Percentiles rank a stretch among this genome's conserved stretches.
These are phyloP conservation scores for Labeo catla DNA, from an alignment of 2,113 vertebrate genomes.

Conservation along the genomic window DNA sequence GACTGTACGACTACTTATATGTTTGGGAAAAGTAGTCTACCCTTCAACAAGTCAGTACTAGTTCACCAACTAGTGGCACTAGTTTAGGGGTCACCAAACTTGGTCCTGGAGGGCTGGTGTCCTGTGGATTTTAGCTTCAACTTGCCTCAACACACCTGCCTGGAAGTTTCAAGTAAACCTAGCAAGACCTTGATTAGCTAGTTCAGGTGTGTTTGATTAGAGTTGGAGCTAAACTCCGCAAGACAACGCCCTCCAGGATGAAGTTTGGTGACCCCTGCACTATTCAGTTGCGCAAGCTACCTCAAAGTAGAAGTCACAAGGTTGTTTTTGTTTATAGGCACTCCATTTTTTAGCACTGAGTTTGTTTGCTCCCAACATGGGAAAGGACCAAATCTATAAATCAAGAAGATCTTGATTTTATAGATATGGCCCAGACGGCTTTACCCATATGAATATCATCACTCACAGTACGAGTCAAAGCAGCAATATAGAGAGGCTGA, in stretches of 20 bases:
- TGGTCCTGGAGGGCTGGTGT: not conserved
- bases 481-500: not conserved
- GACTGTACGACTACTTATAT: not conserved
- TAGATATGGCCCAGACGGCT: not conserved
- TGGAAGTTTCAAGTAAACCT: not conserved
- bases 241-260: no score
- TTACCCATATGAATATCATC: not conserved
- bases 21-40: not conserved
- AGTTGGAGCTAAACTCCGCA: not conserved
- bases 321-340: not conserved
- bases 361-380: conserved; percentile 4
- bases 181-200: not conserved
- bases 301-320: not conserved
- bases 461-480: conserved; percentile 1
- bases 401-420: not conserved
- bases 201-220: not conserved
- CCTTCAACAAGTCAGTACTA: not conserved
- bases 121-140: not conserved
- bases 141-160: not conserved
- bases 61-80: no score
- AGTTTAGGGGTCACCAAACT: not conserved
- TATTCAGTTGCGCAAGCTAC: no score
- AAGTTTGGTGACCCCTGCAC: no score
- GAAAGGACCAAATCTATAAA: conserved; percentile 8
- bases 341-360: not conserved